Evolutionary conservation across 2,113 vertebrate genomes (phyloP), one percentile per base, ranked within the genome.

Genomic region (Tinamus guttatus): DNA sequence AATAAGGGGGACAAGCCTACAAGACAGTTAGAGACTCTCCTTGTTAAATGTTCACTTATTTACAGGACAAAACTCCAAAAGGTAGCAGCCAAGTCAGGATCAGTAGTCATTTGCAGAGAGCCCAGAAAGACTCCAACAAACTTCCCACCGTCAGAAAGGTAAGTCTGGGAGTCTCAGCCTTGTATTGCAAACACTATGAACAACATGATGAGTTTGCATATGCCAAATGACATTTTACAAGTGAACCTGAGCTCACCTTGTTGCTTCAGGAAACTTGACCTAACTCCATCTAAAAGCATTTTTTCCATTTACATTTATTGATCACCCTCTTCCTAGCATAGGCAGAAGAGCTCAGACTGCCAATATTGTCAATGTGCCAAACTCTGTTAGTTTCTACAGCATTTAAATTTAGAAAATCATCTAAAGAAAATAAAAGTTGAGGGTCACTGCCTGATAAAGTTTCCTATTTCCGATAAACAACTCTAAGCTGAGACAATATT

Each of bases 391-490:
- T 38, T 87, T 84, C 47, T 71, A 58, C 15, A 62, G 16, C 52
- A 38, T 25, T 64, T 83, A 56, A 45, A 86, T 90, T 58, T 84
- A 18, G 22, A 76, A 84, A 71, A 54, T 41, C 58, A 68, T 60
- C 80, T 16, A 0, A 43, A 81, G 45, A 79, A 19, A n/a, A 74
- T 52, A 41, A 11, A 81, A 59, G 25, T 14, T 78, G 56, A 84
- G 25, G 5, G 82, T 75, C 20, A 84, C 2, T 13, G 7, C 85
- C 80, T 15, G 7, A 91, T 40, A 41, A 87, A 84, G 32, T 52
- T 78, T 90, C 32, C 25, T 52, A 59, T 65, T 81, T 86, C 36
- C 52, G 56, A n/a, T 0, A 40, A 62, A 38, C 65, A 94, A 80
- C 27, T 22, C 6, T 45, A 78, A 7, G 22, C 40, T 62, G 47